phyloP scores from a whole-genome alignment of 2,888 invertebrate genomes.

The Lepidochitona cinerea region DNA sequence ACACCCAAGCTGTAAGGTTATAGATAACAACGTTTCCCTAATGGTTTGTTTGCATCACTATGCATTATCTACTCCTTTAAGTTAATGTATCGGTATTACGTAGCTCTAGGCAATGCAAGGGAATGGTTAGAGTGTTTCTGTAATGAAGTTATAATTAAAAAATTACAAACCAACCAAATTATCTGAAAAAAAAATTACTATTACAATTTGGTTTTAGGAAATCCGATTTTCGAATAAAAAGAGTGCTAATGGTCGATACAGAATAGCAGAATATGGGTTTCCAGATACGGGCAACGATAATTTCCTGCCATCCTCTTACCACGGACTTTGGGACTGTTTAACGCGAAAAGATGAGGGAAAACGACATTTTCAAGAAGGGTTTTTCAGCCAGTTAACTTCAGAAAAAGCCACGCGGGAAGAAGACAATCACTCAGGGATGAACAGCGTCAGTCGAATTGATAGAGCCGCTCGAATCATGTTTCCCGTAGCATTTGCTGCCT shows the following conservation, averaged over 20 bases:
- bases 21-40: too few species aligned
- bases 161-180: too few species aligned
- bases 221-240: too few species aligned
- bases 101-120: too few species aligned
- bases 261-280: neutral
- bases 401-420: neutral
- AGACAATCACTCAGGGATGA: constrained; percentile 67
- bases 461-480: constrained; percentile 83
- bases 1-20: too few species aligned
- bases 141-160: too few species aligned
- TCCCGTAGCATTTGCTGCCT: constrained; percentile 86
- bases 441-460: constrained; percentile 85
- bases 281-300: neutral
- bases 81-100: too few species aligned
- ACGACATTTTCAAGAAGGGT: neutral
- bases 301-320: neutral
- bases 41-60: too few species aligned
- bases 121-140: too few species aligned
- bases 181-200: too few species aligned
- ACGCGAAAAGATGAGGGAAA: neutral
- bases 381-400: neutral
- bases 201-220: too few species aligned
- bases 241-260: neutral
- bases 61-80: too few species aligned
- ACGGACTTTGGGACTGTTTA: neutral